phyloP scores from a whole-genome alignment of 2,888 invertebrate species.

The Hypomecis atomaria region DNA sequence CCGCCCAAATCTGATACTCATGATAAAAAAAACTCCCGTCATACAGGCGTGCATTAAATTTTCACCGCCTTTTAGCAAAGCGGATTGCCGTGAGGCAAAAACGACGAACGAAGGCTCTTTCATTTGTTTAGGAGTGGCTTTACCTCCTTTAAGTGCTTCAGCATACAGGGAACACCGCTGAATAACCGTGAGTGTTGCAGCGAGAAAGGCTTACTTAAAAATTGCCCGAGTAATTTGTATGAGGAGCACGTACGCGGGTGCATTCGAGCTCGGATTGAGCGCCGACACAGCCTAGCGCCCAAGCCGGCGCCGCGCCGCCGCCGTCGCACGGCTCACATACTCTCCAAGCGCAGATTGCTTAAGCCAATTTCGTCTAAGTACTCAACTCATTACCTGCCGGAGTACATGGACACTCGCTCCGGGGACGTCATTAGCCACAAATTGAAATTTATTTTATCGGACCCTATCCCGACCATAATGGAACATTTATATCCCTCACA shows the following conservation, averaged over 20 bases:
- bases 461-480: slow-evolving; percentile 56
- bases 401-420: slow-evolving; percentile 66
- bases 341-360: slow-evolving; percentile 67
- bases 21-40: slow-evolving; percentile 44
- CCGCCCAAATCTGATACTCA: slow-evolving; percentile 47
- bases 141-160: slow-evolving; percentile 77
- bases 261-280: slow-evolving; percentile 68
- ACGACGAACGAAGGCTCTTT: slow-evolving; percentile 74
- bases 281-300: slow-evolving; percentile 41
- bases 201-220: slow-evolving; percentile 79
- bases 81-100: slow-evolving; percentile 70
- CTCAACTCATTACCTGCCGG: slow-evolving; percentile 68
- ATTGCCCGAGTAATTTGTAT: slow-evolving; percentile 79
- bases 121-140: slow-evolving; percentile 80
- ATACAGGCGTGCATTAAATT: slow-evolving; percentile 74
- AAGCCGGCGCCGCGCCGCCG: slow-evolving; percentile 35
- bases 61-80: slow-evolving; percentile 76
- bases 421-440: slow-evolving; percentile 72
- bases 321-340: slow-evolving; percentile 51
- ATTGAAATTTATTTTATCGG: slow-evolving; percentile 76
- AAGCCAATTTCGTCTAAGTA: slow-evolving; percentile 76
- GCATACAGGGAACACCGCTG: slow-evolving; percentile 69
- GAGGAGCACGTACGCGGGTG: slow-evolving; percentile 80
- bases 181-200: slow-evolving; percentile 79
- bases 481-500: slow-evolving; percentile 58